Evolutionary conservation across 2,888 invertebrate genomes (phyloP).

Genomic region (Spisula solida): DNA sequence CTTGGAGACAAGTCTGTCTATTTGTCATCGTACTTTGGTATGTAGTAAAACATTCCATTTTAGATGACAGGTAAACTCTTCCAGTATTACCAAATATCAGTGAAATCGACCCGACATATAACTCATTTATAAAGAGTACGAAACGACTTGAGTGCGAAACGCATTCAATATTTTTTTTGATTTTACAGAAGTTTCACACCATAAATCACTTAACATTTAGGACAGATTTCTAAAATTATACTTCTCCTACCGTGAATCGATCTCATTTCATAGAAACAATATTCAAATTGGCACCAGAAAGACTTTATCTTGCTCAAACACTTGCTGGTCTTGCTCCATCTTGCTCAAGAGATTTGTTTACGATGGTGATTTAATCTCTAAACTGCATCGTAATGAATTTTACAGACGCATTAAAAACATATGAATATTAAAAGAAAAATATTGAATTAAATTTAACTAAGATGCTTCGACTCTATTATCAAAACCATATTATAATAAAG

Average conservation of each 20-base stretch:
- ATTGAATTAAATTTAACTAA: not conserved
- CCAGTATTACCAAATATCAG: too few relatives aligned
- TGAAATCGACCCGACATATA: too few relatives aligned
- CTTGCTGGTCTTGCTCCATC: conserved; percentile 41
- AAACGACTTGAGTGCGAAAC: not conserved
- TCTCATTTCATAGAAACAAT: not conserved
- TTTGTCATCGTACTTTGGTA: too few relatives aligned
- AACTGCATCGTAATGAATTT: not conserved
- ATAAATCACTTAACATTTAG: not conserved
- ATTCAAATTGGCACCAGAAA: not conserved
- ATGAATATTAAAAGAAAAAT: not conserved
- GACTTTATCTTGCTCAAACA: not conserved
- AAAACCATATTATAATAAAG: not conserved
- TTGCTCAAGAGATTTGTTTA: conserved; percentile 62
- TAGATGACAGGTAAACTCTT: too few relatives aligned
- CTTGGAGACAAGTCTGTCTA: too few relatives aligned
- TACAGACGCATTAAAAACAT: not conserved
- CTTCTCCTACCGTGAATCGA: not conserved
- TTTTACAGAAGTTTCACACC: not conserved
- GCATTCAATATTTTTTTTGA: not conserved
- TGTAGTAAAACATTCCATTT: too few relatives aligned
- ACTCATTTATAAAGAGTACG: not conserved
- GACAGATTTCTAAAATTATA: too few relatives aligned
- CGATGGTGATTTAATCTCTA: conserved; percentile 66
- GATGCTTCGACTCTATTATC: too few relatives aligned